phyloP scores from a whole-genome alignment of 2,113 vertebrate genomes.

The Alectura lathami region DNA sequence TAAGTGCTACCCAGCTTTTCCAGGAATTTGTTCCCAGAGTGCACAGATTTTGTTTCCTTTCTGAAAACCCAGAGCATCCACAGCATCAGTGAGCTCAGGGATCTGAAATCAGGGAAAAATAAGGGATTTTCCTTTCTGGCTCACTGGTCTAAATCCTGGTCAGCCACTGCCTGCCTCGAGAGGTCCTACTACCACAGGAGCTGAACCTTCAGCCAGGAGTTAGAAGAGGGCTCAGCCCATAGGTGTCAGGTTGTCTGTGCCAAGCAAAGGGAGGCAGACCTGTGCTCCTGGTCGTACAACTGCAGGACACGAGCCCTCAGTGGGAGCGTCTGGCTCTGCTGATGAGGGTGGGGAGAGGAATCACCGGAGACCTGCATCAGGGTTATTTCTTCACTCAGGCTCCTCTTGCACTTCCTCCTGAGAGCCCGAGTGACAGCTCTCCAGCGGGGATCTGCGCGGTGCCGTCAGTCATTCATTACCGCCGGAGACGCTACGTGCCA shows the following conservation, averaged over 20 bases:
- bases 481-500: not conserved
- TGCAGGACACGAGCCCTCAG: not conserved
- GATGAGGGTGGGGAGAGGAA: not conserved
- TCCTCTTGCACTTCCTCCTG: not conserved
- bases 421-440: conserved; percentile 12
- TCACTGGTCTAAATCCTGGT: not conserved
- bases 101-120: not conserved
- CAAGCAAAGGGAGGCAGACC: not conserved
- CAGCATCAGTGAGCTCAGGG: not conserved
- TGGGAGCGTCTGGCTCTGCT: not conserved
- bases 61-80: not conserved
- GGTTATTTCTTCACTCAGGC: not conserved
- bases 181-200: not conserved
- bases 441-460: not conserved
- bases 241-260: not conserved
- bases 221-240: not conserved
- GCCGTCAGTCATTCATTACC: not conserved
- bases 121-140: not conserved
- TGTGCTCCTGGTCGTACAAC: rapidly evolving
- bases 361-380: not conserved
- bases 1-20: not conserved
- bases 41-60: not conserved
- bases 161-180: rapidly evolving
- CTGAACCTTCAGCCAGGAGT: not conserved
- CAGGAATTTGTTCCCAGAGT: not conserved